These are phyloP conservation scores for Ondatra zibethicus DNA, from an alignment of 2,113 vertebrate species.

Conservation along the genomic window DNA sequence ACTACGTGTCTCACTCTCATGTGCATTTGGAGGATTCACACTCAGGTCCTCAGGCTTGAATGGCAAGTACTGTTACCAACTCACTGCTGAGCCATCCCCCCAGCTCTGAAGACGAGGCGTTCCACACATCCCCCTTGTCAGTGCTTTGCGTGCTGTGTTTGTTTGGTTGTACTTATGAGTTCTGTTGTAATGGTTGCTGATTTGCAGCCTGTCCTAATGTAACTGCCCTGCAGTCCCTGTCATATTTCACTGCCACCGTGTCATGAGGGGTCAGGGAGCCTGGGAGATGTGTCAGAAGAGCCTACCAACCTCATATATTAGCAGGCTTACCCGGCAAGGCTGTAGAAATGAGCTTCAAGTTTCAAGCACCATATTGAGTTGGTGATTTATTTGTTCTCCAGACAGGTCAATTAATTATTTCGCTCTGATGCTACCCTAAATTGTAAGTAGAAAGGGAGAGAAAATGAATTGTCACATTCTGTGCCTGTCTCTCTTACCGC, in stretches of 20 bases:
- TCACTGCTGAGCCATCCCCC: neutral
- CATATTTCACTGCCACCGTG: constrained; percentile 79
- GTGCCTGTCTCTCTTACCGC: constrained; percentile 76
- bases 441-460: constrained; percentile 80
- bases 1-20: neutral
- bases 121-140: neutral
- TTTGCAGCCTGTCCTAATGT: constrained; percentile 82
- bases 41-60: neutral
- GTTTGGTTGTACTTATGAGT: constrained; percentile 68
- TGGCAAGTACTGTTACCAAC: neutral
- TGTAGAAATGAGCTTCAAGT: constrained; percentile 83
- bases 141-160: neutral
- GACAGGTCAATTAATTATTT: constrained; percentile 87
- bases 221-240: constrained; percentile 79
- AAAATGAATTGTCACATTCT: constrained; percentile 75
- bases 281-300: constrained; percentile 85
- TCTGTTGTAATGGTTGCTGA: constrained; percentile 78
- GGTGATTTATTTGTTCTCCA: constrained; percentile 85
- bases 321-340: constrained; percentile 5
- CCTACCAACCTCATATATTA: constrained; percentile 84
- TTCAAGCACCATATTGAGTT: constrained; percentile 81
- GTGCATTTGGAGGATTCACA: neutral
- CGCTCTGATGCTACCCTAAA: constrained; percentile 82
- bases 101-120: neutral
- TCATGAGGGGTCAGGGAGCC: constrained; percentile 78